Percentiles rank a stretch among this genome's conserved stretches.
Conservation (phyloP, 2,113 vertebrate species). For the Sitta europaea region DNA sequence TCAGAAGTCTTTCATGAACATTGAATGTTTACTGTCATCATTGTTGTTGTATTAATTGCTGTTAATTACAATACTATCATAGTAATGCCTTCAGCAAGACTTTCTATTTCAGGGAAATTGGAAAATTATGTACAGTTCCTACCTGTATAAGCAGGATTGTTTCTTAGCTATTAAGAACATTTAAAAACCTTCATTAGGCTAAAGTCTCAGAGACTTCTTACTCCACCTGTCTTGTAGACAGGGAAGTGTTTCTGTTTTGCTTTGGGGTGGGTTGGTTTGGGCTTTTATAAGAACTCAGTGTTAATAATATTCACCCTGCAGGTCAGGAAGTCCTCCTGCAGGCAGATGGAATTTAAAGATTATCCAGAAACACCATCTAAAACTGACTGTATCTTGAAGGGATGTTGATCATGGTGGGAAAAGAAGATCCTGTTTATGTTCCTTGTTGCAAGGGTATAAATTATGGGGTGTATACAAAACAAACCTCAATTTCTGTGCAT, state of each 20-base stretch:
- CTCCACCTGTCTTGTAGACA: neutral
- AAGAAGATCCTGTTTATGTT: constrained; percentile 38
- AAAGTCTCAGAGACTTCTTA: neutral
- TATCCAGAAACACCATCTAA: constrained; percentile 5
- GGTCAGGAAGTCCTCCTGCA: constrained; percentile 48
- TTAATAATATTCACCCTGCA: constrained; percentile 23
- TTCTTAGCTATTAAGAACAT: neutral
- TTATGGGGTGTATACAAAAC: neutral
- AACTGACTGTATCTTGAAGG: neutral
- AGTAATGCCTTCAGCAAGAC: neutral
- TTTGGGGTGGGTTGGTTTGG: neutral
- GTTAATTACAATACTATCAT: neutral
- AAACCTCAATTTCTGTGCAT: neutral
- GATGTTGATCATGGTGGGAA: neutral
- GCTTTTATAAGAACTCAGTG: neutral
- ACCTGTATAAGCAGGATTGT: neutral
- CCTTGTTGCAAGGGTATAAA: neutral
- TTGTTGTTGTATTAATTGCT: neutral
- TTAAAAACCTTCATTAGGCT: neutral
- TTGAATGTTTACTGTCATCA: neutral
- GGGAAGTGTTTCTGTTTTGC: neutral
- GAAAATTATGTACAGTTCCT: neutral
- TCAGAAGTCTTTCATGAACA: neutral
- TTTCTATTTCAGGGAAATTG: neutral
- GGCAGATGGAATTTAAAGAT: constrained; percentile 49